Conservation (phyloP, 2,888 invertebrate genomes). For the Nudaria mundana region DNA sequence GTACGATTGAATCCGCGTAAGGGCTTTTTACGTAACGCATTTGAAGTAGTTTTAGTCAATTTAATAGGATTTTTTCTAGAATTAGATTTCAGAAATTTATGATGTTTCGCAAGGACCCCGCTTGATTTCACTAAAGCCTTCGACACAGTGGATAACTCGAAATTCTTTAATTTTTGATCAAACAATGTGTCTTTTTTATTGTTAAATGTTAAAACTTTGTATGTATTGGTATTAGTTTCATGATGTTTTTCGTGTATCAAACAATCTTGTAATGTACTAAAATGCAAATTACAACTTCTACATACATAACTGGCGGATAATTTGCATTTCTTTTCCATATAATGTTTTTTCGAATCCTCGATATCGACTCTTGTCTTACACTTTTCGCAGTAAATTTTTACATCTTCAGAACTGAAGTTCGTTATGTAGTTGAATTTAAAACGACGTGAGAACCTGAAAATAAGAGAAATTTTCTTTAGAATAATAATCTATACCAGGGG, state of each 20-base stretch:
- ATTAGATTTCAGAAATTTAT: background rate
- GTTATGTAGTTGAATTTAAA: slow-evolving; percentile 5
- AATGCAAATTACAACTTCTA: slow-evolving; percentile 2
- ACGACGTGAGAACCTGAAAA: slow-evolving; percentile 7
- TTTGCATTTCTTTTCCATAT: slow-evolving; percentile 2
- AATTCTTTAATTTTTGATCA: slow-evolving; percentile 12
- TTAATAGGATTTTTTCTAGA: background rate
- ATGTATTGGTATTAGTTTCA: slow-evolving; percentile 1
- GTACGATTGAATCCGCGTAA: too few species aligned
- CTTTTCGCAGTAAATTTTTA: slow-evolving; percentile 1
- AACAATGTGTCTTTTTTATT: slow-evolving; percentile 17
- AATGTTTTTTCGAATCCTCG: slow-evolving; percentile 5
- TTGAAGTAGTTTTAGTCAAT: background rate
- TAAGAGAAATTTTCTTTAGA: background rate
- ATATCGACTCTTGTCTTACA: slow-evolving; percentile 5
- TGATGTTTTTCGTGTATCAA: slow-evolving; percentile 2
- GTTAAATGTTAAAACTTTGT: slow-evolving; percentile 17
- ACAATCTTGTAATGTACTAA: background rate
- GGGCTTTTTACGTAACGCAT: background rate
- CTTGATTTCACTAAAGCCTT: slow-evolving; percentile 1
- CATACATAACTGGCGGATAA: slow-evolving; percentile 1
- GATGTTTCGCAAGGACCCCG: background rate
- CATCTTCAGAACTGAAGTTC: background rate
- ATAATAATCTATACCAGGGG: too few species aligned
- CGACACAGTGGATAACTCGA: slow-evolving; percentile 1